Base-by-base conservation (phyloP, 2,797 vertebrate genomes). In the Chloroceryle inda region DNA sequence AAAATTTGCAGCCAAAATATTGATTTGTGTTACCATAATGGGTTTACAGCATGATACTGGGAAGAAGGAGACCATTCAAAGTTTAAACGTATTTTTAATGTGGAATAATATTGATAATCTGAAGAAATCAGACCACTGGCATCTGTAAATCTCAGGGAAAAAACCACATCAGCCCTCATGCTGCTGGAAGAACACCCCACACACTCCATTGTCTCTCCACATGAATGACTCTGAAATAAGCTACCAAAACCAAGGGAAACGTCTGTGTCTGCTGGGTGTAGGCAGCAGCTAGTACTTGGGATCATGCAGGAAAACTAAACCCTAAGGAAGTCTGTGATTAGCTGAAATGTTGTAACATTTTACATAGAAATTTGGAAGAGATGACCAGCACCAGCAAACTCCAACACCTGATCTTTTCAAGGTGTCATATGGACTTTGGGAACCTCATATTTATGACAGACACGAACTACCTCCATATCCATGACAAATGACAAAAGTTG, bases 141-240 rank as follows among this genome's bases (percentile, higher is more conserved):
- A 89, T 47, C 67, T 58, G 26, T 45, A 91, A 71, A 85, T 52
- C 44, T 79, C 55, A 42, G 33, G n/a, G 81, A 47, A 3, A 47
- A 3, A 37, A n/a, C n/a, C 6, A 38, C n/a, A 19, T 26, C 31
- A 40, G 12, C 31, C 35, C 18, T 4, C 26, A 20, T 0, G 0
- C 12, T 33, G 42, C 35, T 9, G 24, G 49, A 14, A 11, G 47
- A 31, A 24, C 35, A 44, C 2, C 6, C 14, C 26, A 11, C 31
- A 22, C 10, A 49, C 3, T 3, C 4, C 16, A 4, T 31, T 45
- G 19, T 19, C 17, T 26, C 12, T 61, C 66, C 35, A 10, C 19
- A 4, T 5, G 45, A 52, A 33, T 8, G 10, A 10, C n/a, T 38
- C 38, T 44, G 73, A 74, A 87, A 72, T 6, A 53, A 84, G 13